Conservation (phyloP, 2,113 vertebrate genomes). For the Nesoenas mayeri region DNA sequence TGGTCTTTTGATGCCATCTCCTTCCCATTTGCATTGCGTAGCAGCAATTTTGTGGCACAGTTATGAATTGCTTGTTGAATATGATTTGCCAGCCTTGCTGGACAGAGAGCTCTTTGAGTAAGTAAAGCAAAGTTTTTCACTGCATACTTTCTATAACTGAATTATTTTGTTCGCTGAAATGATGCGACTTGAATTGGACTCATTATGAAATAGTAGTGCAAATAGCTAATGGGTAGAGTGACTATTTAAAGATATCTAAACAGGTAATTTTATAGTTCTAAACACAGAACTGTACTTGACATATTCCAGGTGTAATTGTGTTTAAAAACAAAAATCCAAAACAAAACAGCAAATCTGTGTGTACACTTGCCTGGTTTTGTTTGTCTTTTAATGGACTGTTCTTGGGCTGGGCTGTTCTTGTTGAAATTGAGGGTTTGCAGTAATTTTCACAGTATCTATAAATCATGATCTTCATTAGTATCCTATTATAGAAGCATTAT, state of each 20-base stretch:
- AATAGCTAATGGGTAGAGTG: background rate
- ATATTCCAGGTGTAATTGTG: background rate
- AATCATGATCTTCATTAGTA: background rate
- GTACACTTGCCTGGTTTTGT: background rate
- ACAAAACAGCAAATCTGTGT: background rate
- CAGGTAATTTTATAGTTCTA: background rate
- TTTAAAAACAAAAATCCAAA: background rate
- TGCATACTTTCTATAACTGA: rapidly evolving
- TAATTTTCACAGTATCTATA: background rate
- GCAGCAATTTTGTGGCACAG: slow-evolving; percentile 98
- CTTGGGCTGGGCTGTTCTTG: background rate
- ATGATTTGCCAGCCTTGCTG: slow-evolving; percentile 91
- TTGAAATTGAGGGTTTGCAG: background rate
- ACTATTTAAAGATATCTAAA: background rate
- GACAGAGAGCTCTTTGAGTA: slow-evolving; percentile 96
- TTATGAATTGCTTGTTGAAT: slow-evolving; percentile 94
- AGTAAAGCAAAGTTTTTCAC: slow-evolving; percentile 65
- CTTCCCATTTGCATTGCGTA: slow-evolving; percentile 96
- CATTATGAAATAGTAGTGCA: background rate
- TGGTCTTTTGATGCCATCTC: slow-evolving; percentile 96
- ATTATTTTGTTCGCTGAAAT: background rate
- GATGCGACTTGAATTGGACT: background rate
- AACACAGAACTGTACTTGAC: background rate
- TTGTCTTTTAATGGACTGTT: background rate
- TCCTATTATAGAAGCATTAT: background rate